phyloP scores from a whole-genome alignment of 1,140 invertebrate species.

The Ceratosolen fusciceps region DNA sequence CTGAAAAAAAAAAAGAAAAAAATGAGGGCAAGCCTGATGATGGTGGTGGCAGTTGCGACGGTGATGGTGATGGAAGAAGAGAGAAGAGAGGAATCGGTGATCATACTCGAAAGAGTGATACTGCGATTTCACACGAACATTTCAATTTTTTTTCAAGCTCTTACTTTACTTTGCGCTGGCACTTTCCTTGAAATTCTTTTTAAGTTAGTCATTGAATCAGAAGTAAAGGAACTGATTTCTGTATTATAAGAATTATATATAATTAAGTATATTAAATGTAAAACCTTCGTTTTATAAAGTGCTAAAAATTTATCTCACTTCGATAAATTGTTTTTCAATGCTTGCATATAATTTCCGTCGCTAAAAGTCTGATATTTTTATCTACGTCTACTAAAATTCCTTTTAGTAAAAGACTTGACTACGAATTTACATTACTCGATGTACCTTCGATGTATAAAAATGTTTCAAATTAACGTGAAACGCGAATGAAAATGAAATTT shows the following conservation, averaged over 20 bases:
- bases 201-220: conserved; percentile 26
- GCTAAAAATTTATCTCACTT: neutral
- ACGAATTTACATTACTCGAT: too few relatives aligned
- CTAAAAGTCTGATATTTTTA: too few relatives aligned
- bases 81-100: neutral
- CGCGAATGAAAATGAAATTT: neutral
- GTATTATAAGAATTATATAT: conserved; percentile 1
- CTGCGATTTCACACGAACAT: conserved; percentile 29
- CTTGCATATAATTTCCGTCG: neutral
- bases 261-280: neutral
- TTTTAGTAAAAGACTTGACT: too few relatives aligned
- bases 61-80: too few relatives aligned
- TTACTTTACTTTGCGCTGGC: conserved; percentile 14
- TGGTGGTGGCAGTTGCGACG: too few relatives aligned
- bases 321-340: neutral
- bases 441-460: neutral
- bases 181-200: conserved; percentile 35
- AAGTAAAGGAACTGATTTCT: neutral
- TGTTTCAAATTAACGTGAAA: neutral
- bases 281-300: conserved; percentile 3
- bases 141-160: neutral
- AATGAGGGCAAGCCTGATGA: too few relatives aligned
- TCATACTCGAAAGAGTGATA: conserved; percentile 15
- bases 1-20: too few relatives aligned
- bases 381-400: too few relatives aligned